These are phyloP conservation scores for Chrysaora quinquecirrha DNA, from an alignment of 30 jellyfish, hydroid and myxozoan species.

Conservation along the genomic window DNA sequence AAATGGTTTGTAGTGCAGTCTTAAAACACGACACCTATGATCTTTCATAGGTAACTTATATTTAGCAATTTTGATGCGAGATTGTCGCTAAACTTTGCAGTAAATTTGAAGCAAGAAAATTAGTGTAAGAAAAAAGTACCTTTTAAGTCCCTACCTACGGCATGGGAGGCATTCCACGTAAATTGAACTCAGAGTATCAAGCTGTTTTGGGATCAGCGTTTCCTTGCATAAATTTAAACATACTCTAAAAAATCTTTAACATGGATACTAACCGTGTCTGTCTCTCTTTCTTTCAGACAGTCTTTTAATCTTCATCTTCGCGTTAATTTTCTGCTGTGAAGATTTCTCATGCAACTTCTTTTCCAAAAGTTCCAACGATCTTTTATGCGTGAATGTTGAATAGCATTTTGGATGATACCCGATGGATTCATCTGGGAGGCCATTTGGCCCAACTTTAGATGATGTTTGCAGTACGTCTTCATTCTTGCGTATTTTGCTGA, in stretches of 20 bases:
- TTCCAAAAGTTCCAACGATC: background rate
- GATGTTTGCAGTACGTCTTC: background rate
- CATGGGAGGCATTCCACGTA: too few species aligned
- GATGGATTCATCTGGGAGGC: background rate
- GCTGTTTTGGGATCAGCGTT: too few species aligned
- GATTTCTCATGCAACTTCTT: background rate
- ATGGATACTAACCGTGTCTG: background rate
- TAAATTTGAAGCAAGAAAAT: too few species aligned
- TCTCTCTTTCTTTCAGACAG: background rate
- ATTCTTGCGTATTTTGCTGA: background rate
- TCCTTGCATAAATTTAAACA: too few species aligned
- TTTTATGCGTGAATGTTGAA: background rate
- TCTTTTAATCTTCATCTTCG: background rate
- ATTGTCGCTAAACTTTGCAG: too few species aligned
- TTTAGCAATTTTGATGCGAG: too few species aligned
- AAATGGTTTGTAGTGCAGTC: too few species aligned
- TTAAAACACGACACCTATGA: too few species aligned
- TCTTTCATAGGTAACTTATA: too few species aligned
- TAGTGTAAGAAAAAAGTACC: too few species aligned
- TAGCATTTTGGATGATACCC: conserved; percentile 13
- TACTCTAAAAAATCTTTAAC: conserved; percentile 1
- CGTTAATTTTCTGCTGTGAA: background rate
- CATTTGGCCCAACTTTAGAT: background rate
- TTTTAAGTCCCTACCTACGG: too few species aligned
- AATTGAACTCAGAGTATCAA: too few species aligned